These are phyloP conservation scores for Tetragnatha versicolor DNA, from an alignment of 1,140 invertebrate genomes.

Conservation along the genomic window DNA sequence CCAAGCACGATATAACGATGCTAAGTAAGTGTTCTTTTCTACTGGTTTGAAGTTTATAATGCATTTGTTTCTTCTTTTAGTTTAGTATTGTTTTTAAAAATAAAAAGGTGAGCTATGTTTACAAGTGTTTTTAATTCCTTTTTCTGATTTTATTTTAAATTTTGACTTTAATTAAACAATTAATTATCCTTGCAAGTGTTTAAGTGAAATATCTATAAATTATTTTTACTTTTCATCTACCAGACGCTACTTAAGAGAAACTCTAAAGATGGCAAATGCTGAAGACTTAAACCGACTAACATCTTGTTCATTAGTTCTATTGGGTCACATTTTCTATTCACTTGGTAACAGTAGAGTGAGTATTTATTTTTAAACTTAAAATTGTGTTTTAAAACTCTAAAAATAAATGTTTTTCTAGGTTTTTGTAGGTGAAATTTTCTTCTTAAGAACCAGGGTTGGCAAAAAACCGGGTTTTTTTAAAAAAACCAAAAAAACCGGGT, in stretches of 20 bases:
- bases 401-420: too few relatives aligned
- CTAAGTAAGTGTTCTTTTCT: constrained; percentile 76
- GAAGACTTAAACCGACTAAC: constrained; percentile 95
- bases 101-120: too few relatives aligned
- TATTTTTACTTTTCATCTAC: constrained; percentile 60
- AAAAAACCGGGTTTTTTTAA: too few relatives aligned
- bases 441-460: too few relatives aligned
- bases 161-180: neutral
- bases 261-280: constrained; percentile 96
- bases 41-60: neutral
- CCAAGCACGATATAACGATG: constrained; percentile 93
- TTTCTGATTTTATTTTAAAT: neutral
- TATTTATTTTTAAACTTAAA: too few relatives aligned
- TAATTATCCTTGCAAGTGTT: neutral
- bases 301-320: constrained; percentile 88
- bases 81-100: neutral
- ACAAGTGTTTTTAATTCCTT: constrained; percentile 8
- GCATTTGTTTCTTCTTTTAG: neutral
- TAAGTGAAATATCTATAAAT: neutral
- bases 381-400: too few relatives aligned
- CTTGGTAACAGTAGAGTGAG: constrained; percentile 76
- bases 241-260: constrained; percentile 92
- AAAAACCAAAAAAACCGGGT: too few relatives aligned
- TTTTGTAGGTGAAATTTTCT: too few relatives aligned
- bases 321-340: constrained; percentile 95